These are phyloP conservation scores for Galeopsomyia nigrocyanea DNA, from an alignment of 2,888 invertebrate genomes.

Conservation along the genomic window DNA sequence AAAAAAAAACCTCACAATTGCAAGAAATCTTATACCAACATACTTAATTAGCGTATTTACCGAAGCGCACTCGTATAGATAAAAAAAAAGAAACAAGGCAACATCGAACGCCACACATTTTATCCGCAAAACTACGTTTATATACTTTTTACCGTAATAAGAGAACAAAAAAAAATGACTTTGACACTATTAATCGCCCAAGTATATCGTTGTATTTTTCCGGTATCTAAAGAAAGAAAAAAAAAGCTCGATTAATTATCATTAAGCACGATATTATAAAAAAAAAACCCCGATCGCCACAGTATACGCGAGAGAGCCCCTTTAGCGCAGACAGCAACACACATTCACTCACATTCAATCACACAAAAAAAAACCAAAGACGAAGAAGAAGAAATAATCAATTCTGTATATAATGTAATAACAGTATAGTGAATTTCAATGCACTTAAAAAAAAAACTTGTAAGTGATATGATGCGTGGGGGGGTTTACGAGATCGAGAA, in stretches of 20 bases:
- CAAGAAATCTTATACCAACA: slow-evolving; percentile 14
- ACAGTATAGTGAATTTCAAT: slow-evolving; percentile 48
- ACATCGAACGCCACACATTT: slow-evolving; percentile 36
- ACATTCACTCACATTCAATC: not conserved
- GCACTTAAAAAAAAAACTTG: slow-evolving; percentile 14
- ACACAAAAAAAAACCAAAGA: slow-evolving; percentile 25
- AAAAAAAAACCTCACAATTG: slow-evolving; percentile 1
- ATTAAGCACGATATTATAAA: slow-evolving; percentile 20
- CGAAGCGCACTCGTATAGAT: slow-evolving; percentile 41
- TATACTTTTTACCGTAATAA: slow-evolving; percentile 34
- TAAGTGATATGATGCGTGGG: slow-evolving; percentile 30
- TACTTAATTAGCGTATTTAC: slow-evolving; percentile 12
- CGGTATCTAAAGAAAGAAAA: slow-evolving; percentile 5
- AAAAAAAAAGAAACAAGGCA: slow-evolving; percentile 34
- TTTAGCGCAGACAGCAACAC: slow-evolving; percentile 58
- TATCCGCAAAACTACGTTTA: slow-evolving; percentile 41
- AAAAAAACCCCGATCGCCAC: slow-evolving; percentile 29
- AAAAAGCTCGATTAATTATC: slow-evolving; percentile 4
- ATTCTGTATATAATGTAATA: slow-evolving; percentile 65
- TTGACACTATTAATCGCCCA: slow-evolving; percentile 34
- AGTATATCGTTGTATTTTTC: slow-evolving; percentile 35
- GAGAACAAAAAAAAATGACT: slow-evolving; percentile 17
- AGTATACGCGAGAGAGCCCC: slow-evolving; percentile 32
- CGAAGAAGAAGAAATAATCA: slow-evolving; percentile 50
- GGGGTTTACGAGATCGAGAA: slow-evolving; percentile 42